These are phyloP conservation scores for Dipodomys stephensi DNA, from an alignment of 2,113 vertebrate genomes.

Conservation along the genomic window DNA sequence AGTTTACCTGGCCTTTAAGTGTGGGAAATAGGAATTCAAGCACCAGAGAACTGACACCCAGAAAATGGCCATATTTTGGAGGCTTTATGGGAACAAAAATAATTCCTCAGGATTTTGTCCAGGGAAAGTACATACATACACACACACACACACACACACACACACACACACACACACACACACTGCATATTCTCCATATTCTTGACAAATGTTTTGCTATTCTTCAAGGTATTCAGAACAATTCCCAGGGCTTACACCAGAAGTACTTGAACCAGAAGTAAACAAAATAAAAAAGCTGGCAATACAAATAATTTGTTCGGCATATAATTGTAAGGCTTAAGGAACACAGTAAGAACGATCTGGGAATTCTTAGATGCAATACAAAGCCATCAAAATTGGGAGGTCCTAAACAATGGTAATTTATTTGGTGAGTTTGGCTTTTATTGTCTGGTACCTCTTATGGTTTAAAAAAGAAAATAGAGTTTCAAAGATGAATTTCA, in stretches of 20 bases:
- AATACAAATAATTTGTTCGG: neutral
- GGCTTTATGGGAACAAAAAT: neutral
- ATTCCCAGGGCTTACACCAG: conserved; percentile 8
- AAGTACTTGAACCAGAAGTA: conserved; percentile 21
- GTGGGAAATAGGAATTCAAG: neutral
- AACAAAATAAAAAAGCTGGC: conserved; percentile 33
- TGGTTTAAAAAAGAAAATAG: conserved; percentile 49
- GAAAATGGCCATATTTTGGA: neutral
- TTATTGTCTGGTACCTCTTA: conserved; percentile 27
- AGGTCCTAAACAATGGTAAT: conserved; percentile 18
- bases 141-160: neutral
- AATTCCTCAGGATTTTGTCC: neutral
- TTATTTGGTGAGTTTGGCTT: neutral
- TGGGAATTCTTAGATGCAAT: neutral
- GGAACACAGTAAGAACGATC: neutral
- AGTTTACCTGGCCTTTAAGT: neutral
- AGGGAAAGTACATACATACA: neutral
- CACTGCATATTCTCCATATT: neutral
- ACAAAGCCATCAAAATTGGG: conserved; percentile 5
- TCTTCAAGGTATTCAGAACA: neutral
- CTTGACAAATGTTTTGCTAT: neutral
- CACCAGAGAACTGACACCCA: neutral
- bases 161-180: neutral
- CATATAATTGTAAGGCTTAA: neutral
- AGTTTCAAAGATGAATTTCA: conserved; percentile 60